Evolutionary conservation across 2,797 vertebrate genomes (phyloP), one percentile per base, ranked within the genome.

Genomic region (Gadopsis marmoratus): DNA sequence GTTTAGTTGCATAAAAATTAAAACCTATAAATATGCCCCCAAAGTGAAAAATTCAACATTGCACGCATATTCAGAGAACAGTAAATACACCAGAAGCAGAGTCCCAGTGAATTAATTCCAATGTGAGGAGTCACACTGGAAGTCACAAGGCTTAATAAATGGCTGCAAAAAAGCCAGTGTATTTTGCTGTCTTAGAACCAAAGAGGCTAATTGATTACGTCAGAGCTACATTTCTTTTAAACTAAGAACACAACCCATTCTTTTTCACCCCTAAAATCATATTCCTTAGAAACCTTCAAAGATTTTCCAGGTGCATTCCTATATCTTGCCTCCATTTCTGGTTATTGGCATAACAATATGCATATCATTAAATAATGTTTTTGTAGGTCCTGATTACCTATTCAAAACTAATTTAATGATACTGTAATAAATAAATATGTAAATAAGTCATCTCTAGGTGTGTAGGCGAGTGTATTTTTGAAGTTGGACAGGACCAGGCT

Each of bases 41-140:
- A 12, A 23, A 41, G 21, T 21, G 10, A 71, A 37, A 50, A 47
- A 50, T 7, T 48, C 10, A 3, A 11, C 5, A 41, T 35, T 48
- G 7, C 60, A n/a, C 35, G 64, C n/a, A 59, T 1, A 16, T 1
- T 37, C 12, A 61, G n/a, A n/a, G n/a, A n/a, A n/a, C n/a, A n/a
- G n/a, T 4, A 43, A 45, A 66, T 17, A 31, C 8, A 11, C n/a
- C 21, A 54, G 31, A 76, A 11, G 41, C n/a, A 33, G 10, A 53
- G 65, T 41, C 23, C 2, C 1, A n/a, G 33, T 58, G 4, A 68
- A 19, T 51, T 37, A 2, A 48, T 37, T 62, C 29, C 21, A 61
- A 7, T 41, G 43, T 47, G 64, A 37, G n/a, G 53, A 82, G 53
- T 65, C 47, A 37, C n/a, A 63, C n/a, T 13, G 51, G n/a, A 31